These are phyloP conservation scores for Microplitis manilae DNA, from an alignment of 2,888 invertebrate species.

Conservation along the genomic window DNA sequence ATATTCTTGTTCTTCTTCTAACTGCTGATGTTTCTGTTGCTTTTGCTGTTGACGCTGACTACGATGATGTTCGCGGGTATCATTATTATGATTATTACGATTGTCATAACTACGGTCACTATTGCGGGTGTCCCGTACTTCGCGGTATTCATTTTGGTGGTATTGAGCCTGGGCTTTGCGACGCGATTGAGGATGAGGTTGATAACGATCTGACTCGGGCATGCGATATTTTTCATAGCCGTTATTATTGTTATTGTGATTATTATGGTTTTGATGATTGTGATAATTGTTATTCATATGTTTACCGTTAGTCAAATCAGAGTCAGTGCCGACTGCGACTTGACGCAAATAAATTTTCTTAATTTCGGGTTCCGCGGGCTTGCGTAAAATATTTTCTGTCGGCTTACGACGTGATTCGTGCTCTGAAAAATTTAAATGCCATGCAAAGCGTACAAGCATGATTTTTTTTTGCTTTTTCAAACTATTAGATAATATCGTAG, in stretches of 20 bases:
- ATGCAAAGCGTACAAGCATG: conserved; percentile 30
- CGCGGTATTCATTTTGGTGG: conserved; percentile 42
- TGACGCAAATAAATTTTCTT: conserved; percentile 67
- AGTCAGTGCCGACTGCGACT: conserved; percentile 67
- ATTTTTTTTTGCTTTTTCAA: conserved; percentile 10
- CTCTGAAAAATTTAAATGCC: conserved; percentile 39
- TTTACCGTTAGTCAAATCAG: conserved; percentile 50
- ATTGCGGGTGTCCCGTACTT: conserved; percentile 3
- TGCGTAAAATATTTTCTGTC: conserved; percentile 36
- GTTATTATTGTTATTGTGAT: conserved; percentile 11
- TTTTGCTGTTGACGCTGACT: conserved; percentile 36
- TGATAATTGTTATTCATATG: conserved; percentile 29
- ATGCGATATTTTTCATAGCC: conserved; percentile 59
- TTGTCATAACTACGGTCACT: conserved; percentile 6
- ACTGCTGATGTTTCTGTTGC: conserved; percentile 32
- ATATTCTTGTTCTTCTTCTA: conserved; percentile 33
- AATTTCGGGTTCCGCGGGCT: conserved; percentile 52
- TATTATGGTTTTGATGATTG: not conserved
- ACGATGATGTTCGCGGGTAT: not conserved
- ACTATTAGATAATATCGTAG: not conserved
- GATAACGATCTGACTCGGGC: conserved; percentile 49
- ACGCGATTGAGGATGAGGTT: conserved; percentile 53
- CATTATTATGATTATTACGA: conserved; percentile 36
- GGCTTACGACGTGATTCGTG: conserved; percentile 43
- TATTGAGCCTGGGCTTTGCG: conserved; percentile 54